Evolutionary conservation across 2,888 invertebrate species (phyloP), one percentile per base, ranked within the genome.

Genomic region (Brachycybe producta): DNA sequence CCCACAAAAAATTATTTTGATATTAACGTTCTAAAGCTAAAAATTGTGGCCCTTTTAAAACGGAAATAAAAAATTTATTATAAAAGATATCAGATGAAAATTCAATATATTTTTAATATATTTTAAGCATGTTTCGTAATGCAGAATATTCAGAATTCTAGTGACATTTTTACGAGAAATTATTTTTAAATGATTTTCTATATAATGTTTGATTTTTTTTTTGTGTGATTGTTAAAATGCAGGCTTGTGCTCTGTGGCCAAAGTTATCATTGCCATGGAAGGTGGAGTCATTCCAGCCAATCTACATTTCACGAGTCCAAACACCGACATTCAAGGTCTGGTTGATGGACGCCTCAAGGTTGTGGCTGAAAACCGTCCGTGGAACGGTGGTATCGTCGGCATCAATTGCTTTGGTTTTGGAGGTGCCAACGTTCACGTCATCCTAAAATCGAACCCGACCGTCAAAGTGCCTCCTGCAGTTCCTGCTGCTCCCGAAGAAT

Each of bases 391-490:
- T n/a, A 75, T 87, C 53, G 80, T 87, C 46, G 94, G 83, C 21
- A 70, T 98, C 27, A 98, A 97, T 72, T 94, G 94, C 7, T 98
- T 98, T 68, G 97, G 97, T 17, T 97, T 97, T 70, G 97, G 97
- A 55, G 98, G 98, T 49, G 88, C 91, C 38, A 92, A 92, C 69
- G 90, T 86, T n/a, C 92, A 94, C 69, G 70, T 88, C 1, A 74
- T 94, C 58, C 73, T 94, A 13, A 79, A 82, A 64, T 83, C 87
- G 5, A 80, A 84, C 65, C 76, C 80, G 1, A 80, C 80, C 62
- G 78, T 77, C 5, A 80, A 77, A 64, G 54, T 55, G 24, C 35
- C 48, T 2, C 38, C 34, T 11, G 35, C 52, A 4, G 40, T 49
- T 7, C 53, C 61, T 13, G 28, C 23, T n/a, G 7, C 15, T n/a